Base-by-base conservation (phyloP, 92 coral and sea anemone genomes). In the Actinostola sp. region DNA sequence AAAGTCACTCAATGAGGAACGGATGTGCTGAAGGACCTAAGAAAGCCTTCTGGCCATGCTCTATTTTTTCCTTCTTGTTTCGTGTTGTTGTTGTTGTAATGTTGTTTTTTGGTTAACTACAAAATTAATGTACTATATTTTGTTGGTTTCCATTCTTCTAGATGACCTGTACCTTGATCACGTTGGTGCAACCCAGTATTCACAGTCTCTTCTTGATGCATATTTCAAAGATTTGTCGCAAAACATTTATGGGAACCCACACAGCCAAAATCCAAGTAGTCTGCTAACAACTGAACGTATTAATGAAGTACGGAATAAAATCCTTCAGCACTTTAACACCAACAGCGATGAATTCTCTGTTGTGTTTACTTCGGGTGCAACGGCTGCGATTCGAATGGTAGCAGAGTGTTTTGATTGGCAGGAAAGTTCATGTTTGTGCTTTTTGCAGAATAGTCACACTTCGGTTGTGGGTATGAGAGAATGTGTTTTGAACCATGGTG, bases 401-500 rank as follows among this genome's bases (percentile, higher is more conserved):
- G 91, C 97, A 1, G 97, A 95, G 36, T 82, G 83, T 66, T 95
- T 95, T 77, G 58, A 73, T 44, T 95, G 97, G 97, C 77, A 74
- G 16, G 32, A 43, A 24, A 36, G 46, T 71, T 58, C 65, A 48
- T 67, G 87, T 60, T 88, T 95, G 63, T 89, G 88, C 62, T 88
- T 84, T 58, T 84, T 95, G 51, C 91, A 91, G 38, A 86, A 81
- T 28, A 88, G 85, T 65, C 99, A 95, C 62, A 95, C 99, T 9
- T 95, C 99, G 57, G 97, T 95, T 48, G 90, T 92, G 45, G 99
- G 99, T 50, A 88, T 95, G 30, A 82, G 99, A 53, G 97, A 90
- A 52, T 81, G 70, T 68, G 99, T 96, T 43, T 64, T 62, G 21
- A 65, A 63, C 1, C 64, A 43, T 77, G 97, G 95, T 53, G 91